These are phyloP conservation scores for Tamandua tetradactyla DNA, from an alignment of 2,797 vertebrate species.

Conservation along the genomic window DNA sequence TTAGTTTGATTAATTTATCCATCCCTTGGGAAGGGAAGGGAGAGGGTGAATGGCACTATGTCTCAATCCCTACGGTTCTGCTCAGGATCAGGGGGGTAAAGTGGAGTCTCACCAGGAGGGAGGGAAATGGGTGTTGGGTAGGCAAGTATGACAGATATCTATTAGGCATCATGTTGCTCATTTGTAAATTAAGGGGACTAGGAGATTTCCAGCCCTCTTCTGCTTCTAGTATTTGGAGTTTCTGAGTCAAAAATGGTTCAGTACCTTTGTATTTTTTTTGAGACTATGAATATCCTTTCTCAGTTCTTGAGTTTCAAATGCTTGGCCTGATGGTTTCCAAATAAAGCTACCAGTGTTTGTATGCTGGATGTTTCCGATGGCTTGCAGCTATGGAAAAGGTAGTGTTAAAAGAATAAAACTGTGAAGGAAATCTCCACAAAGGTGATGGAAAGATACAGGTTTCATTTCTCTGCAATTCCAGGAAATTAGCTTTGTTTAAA, in stretches of 20 bases:
- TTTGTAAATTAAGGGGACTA: not conserved
- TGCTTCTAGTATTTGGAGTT: conserved; percentile 8
- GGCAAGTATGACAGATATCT: not conserved
- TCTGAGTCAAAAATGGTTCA: not conserved
- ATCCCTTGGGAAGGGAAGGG: not conserved
- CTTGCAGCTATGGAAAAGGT: not conserved
- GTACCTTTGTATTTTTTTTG: not conserved
- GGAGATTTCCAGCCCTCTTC: not conserved
- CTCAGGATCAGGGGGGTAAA: not conserved
- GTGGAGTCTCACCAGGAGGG: not conserved
- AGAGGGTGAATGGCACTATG: not conserved
- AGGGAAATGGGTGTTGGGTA: not conserved
- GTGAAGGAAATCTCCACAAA: conserved; percentile 20
- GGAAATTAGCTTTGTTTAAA: conserved; percentile 45
- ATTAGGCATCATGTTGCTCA: not conserved
- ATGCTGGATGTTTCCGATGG: not conserved
- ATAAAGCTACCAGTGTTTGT: not conserved
- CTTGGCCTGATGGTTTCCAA: not conserved
- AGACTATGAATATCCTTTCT: not conserved
- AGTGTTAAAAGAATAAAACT: not conserved
- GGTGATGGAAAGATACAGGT: not conserved
- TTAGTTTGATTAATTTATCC: not conserved
- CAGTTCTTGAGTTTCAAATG: not conserved
- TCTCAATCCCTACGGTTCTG: not conserved
- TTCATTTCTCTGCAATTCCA: not conserved